phyloP scores from a whole-genome alignment of 2,797 vertebrate species.

The Cottoperca gobio region DNA sequence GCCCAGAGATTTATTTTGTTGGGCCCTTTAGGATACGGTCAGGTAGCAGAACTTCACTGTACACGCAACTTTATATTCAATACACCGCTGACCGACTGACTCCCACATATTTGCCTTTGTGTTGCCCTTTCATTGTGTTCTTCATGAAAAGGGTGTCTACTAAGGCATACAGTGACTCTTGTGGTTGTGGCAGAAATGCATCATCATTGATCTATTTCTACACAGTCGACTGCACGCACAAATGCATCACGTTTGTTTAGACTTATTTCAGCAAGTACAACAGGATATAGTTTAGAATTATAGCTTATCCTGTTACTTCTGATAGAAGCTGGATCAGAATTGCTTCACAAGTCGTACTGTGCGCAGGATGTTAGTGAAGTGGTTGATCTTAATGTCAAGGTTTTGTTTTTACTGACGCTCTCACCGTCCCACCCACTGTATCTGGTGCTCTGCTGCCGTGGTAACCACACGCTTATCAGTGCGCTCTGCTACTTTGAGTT shows the following conservation, averaged over 20 bases:
- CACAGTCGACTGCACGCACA: slow-evolving; percentile 64
- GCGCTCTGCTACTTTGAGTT: slow-evolving; percentile 7
- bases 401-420: slow-evolving; percentile 25
- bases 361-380: neutral
- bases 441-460: slow-evolving; percentile 47
- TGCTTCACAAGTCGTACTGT: neutral
- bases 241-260: neutral
- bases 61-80: neutral
- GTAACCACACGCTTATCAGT: slow-evolving; percentile 47
- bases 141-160: slow-evolving; percentile 77
- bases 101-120: slow-evolving; percentile 71
- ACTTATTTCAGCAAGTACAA: neutral
- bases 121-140: slow-evolving; percentile 73
- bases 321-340: neutral
- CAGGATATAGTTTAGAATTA: neutral
- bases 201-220: slow-evolving; percentile 63
- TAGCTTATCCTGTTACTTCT: neutral
- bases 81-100: neutral
- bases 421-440: slow-evolving; percentile 25
- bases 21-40: neutral
- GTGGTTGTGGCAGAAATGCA: slow-evolving; percentile 64
- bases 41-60: neutral
- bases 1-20: neutral
- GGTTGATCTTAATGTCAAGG: slow-evolving; percentile 32
- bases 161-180: slow-evolving; percentile 76